Conservation (phyloP, 2,113 vertebrate genomes). For the Isichthys henryi region DNA sequence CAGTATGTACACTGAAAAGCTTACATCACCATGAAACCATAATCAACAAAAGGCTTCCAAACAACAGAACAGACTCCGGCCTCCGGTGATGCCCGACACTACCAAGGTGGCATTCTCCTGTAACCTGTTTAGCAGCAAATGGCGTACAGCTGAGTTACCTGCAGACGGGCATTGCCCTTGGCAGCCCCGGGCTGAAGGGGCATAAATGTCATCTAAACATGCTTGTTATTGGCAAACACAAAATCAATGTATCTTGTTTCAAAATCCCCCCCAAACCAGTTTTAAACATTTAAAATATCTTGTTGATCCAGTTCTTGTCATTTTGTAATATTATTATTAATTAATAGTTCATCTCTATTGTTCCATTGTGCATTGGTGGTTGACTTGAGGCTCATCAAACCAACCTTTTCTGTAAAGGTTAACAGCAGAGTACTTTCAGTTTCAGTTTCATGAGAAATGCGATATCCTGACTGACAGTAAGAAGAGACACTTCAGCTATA, state of each 20-base stretch:
- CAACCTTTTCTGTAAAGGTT: background rate
- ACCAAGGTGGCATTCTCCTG: background rate
- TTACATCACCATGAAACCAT: background rate
- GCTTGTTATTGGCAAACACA: background rate
- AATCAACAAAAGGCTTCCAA: background rate
- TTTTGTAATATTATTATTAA: background rate
- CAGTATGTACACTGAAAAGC: background rate
- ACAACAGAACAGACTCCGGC: background rate
- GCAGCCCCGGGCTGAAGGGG: too few relatives aligned
- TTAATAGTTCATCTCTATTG: background rate
- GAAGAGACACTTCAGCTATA: background rate
- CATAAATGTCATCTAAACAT: background rate
- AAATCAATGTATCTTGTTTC: background rate
- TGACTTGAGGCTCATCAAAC: background rate
- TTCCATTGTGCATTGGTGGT: background rate
- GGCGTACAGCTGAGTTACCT: background rate
- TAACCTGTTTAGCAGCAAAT: background rate
- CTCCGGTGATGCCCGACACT: background rate
- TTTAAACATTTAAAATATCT: background rate
- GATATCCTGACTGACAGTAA: background rate
- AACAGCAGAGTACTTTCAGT: background rate
- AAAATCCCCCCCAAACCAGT: background rate
- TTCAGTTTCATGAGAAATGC: background rate
- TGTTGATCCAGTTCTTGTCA: background rate
- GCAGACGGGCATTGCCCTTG: background rate